Percentiles rank a stretch among this genome's conserved stretches.
These are phyloP conservation scores for Zoanthus gigantus DNA, from an alignment of 92 coral and sea anemone species.

Conservation along the genomic window DNA sequence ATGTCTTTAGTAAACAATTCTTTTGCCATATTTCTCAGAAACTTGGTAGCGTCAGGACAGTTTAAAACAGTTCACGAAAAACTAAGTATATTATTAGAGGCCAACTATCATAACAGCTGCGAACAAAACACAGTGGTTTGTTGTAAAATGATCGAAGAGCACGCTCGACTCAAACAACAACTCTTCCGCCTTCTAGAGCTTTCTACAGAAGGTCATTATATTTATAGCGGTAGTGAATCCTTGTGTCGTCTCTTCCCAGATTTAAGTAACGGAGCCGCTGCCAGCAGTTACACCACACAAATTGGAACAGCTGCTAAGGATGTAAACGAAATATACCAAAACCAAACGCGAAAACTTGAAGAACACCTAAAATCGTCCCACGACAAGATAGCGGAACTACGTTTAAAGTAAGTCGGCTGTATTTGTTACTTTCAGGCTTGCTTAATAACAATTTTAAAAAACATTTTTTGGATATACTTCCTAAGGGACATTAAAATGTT, in stretches of 20 bases:
- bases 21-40: conserved; percentile 76
- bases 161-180: conserved; percentile 80
- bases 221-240: conserved; percentile 78
- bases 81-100: conserved; percentile 68
- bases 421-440: not conserved
- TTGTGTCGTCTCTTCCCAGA: conserved; percentile 76
- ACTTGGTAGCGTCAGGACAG: conserved; percentile 69
- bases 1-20: conserved; percentile 59
- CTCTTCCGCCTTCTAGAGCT: conserved; percentile 79
- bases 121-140: conserved; percentile 81
- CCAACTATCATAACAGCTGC: conserved; percentile 80
- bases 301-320: conserved; percentile 48
- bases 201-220: conserved; percentile 69
- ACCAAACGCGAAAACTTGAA: conserved; percentile 63
- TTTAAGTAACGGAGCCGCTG: conserved; percentile 63
- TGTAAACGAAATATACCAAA: conserved; percentile 71
- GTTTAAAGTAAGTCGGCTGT: conserved; percentile 60
- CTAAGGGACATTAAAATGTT: no score
- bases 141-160: conserved; percentile 77
- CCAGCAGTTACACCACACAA: conserved; percentile 44
- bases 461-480: no score
- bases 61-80: conserved; percentile 69
- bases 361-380: conserved; percentile 75
- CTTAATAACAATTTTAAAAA: not conserved
- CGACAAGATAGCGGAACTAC: conserved; percentile 69